Base-by-base conservation (phyloP, 2,113 vertebrate species). In the Pan paniscus region DNA sequence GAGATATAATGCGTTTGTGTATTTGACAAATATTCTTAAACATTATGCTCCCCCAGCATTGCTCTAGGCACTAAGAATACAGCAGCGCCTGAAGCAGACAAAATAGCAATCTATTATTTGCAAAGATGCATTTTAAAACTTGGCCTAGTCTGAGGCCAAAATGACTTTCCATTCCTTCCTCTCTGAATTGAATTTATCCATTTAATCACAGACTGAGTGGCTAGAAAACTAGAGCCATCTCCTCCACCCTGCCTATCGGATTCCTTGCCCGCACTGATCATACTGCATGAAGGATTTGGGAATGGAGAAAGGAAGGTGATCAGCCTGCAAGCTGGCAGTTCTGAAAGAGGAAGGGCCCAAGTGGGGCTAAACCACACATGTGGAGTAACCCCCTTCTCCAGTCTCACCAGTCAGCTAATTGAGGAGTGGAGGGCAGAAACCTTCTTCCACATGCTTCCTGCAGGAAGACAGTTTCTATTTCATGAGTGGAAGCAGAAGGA, bases 121-220 rank as follows among this genome's bases (percentile, higher is more conserved):
- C 50, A 93, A 94, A 75, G 50, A 35, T 82, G 6, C 14, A 90
- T 86, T 82, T 90, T 76, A 90, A 76, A 96, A 70, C 17, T 43
- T 86, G 86, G 50, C 14, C 32, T 40, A n/a, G 18, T 61, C 11
- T 83, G 93, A 17, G 18, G 48, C 43, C 35, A 43, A 57, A 91
- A n/a, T 70, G 64, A 89, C 30, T 91, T 64, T 20, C 14, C 18
- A 25, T 79, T 52, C 43, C 2, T 64, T 85, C 25, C 23, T 11
- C 52, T 25, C 25, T 23, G 67, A 83, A 64, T 25, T 76, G 14
- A 90, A 93, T 80, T 64, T 40, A 67, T 67, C 30, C 48, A 78
- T 46, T 83, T 38, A 50, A 40, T 68, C 35, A 52, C 59, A 89
- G 35, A 81, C 14, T 50, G 46, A 93, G 20, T 68, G 67, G 68